These are phyloP conservation scores for Ditylenchus dipsaci DNA, from an alignment of 1,140 invertebrate genomes.

Conservation along the genomic window DNA sequence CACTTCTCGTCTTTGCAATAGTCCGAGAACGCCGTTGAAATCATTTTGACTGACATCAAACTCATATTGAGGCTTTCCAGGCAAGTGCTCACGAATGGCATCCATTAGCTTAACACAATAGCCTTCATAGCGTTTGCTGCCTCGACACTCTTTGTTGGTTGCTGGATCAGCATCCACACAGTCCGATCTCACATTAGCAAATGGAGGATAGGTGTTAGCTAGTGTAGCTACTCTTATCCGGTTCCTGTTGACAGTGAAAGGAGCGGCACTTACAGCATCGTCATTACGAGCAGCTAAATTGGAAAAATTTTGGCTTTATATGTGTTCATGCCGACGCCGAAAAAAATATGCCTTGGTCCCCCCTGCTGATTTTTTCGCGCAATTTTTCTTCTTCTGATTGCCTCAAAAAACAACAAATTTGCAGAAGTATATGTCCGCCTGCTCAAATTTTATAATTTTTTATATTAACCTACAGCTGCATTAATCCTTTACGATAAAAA, in stretches of 20 bases:
- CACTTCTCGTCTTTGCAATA: not conserved
- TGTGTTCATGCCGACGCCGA: too few species aligned
- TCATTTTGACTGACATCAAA: not conserved
- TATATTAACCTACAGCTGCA: too few species aligned
- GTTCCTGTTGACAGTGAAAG: not conserved
- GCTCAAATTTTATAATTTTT: too few species aligned
- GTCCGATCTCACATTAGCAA: not conserved
- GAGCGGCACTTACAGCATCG: too few species aligned
- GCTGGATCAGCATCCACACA: not conserved
- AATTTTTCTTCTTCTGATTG: too few species aligned
- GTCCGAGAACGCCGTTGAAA: not conserved
- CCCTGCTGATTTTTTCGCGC: too few species aligned
- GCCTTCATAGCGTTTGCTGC: not conserved
- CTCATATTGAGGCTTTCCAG: not conserved
- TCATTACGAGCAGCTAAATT: too few species aligned
- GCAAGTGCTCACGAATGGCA: not conserved
- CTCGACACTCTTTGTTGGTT: not conserved
- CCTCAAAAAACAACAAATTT: too few species aligned
- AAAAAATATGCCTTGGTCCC: too few species aligned
- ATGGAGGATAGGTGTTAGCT: not conserved
- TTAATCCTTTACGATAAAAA: too few species aligned
- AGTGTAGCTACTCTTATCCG: not conserved
- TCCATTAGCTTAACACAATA: not conserved
- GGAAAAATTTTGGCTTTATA: too few species aligned
- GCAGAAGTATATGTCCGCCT: too few species aligned